Percentiles rank a stretch among this genome's conserved stretches.
These are phyloP conservation scores for Aleiodes alternator DNA, from an alignment of 2,888 invertebrate genomes.

Conservation along the genomic window DNA sequence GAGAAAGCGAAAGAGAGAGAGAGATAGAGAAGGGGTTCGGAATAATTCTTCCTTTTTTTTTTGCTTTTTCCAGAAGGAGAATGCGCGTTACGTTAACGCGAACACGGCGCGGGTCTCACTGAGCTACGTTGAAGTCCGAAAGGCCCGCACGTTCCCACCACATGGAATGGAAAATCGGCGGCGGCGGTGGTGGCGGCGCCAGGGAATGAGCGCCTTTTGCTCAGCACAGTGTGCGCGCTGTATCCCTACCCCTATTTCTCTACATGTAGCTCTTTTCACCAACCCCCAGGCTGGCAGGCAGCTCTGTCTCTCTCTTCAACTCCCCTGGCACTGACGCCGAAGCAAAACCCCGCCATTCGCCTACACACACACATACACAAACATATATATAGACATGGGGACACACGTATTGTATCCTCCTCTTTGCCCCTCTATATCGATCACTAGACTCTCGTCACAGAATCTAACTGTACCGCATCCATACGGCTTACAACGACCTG, in stretches of 20 bases:
- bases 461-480: slow-evolving; percentile 49
- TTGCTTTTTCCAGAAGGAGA: slow-evolving; percentile 31
- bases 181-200: not conserved
- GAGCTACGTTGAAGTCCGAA: slow-evolving; percentile 48
- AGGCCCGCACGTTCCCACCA: slow-evolving; percentile 39
- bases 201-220: slow-evolving; percentile 3
- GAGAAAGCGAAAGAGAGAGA: slow-evolving; percentile 17
- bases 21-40: slow-evolving; percentile 27
- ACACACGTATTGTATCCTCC: slow-evolving; percentile 7
- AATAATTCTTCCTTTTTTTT: not conserved
- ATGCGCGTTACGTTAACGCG: slow-evolving; percentile 56
- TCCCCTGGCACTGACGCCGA: slow-evolving; percentile 7
- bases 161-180: slow-evolving; percentile 14
- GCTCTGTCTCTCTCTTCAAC: slow-evolving; percentile 8
- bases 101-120: slow-evolving; percentile 61
- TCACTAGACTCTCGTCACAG: slow-evolving; percentile 61
- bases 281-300: not conserved
- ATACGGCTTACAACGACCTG: slow-evolving; percentile 51
- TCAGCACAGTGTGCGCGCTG: slow-evolving; percentile 24
- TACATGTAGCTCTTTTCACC: not conserved
- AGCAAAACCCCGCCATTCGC: slow-evolving; percentile 30
- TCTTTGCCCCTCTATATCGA: slow-evolving; percentile 66
- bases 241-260: not conserved
- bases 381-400: not conserved
- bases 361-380: not conserved